Percentiles rank a stretch among this genome's conserved stretches.
Conservation (phyloP, 1,140 invertebrate species). For the Zophobas morio region DNA sequence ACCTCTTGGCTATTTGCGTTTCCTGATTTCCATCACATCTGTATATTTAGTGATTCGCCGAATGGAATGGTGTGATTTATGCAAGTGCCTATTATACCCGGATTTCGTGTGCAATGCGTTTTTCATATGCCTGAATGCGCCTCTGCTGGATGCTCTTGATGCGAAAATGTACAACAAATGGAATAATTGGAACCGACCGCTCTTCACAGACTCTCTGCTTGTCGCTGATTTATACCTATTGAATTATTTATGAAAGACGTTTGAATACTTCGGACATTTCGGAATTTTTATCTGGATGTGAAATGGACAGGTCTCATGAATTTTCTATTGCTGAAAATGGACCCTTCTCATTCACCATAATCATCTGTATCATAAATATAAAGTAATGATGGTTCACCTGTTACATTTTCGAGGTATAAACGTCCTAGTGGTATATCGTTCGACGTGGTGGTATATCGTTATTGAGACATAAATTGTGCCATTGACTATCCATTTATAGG, state of each 20-base stretch:
- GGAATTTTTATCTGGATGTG: slow-evolving; percentile 32
- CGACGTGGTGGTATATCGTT: not conserved
- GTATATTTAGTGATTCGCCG: slow-evolving; percentile 4
- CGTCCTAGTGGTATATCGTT: not conserved
- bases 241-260: slow-evolving; percentile 47
- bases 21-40: slow-evolving; percentile 10
- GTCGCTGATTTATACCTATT: slow-evolving; percentile 41
- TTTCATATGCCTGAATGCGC: slow-evolving; percentile 11
- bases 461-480: too few relatives aligned
- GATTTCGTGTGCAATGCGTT: slow-evolving; percentile 19
- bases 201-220: slow-evolving; percentile 39
- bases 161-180: slow-evolving; percentile 27
- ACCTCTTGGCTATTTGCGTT: slow-evolving; percentile 25
- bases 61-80: slow-evolving; percentile 18
- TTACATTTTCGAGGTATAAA: not conserved
- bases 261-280: slow-evolving; percentile 37
- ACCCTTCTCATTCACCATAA: slow-evolving; percentile 4
- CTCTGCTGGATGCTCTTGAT: slow-evolving; percentile 8
- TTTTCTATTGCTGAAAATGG: slow-evolving; percentile 18
- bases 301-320: slow-evolving; percentile 40
- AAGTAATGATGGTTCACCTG: slow-evolving; percentile 12
- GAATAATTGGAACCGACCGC: slow-evolving; percentile 38
- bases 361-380: slow-evolving; percentile 22
- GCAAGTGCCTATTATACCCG: slow-evolving; percentile 11
- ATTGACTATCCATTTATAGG: too few relatives aligned